These are phyloP conservation scores for Tenrec ecaudatus DNA, from an alignment of 2,113 vertebrate species.

Conservation along the genomic window DNA sequence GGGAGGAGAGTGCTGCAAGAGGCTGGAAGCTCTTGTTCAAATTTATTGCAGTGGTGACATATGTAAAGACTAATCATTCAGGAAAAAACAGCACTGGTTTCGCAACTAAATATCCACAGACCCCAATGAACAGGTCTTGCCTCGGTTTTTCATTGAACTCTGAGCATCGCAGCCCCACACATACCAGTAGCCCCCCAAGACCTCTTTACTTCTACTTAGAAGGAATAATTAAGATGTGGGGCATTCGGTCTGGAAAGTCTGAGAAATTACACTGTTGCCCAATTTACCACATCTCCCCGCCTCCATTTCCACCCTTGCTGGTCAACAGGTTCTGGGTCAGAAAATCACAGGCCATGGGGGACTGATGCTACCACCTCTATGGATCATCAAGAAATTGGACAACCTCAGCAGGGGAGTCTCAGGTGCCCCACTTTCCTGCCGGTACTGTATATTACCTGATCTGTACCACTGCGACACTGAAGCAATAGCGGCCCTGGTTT, in stretches of 20 bases:
- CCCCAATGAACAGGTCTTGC: neutral
- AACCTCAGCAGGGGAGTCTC: neutral
- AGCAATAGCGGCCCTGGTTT: neutral
- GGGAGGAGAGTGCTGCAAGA: neutral
- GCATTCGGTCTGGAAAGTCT: neutral
- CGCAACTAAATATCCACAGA: neutral
- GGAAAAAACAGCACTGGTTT: neutral
- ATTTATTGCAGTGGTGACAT: neutral
- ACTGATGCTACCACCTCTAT: neutral
- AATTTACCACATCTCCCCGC: neutral
- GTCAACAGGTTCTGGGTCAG: neutral
- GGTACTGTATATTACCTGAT: neutral
- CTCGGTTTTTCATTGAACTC: neutral
- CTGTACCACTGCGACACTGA: neutral
- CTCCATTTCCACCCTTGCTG: neutral
- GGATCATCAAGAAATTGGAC: neutral
- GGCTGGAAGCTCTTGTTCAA: neutral
- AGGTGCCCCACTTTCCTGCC: neutral
- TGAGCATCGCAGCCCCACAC: neutral
- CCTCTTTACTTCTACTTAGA: too few relatives aligned
- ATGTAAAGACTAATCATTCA: neutral
- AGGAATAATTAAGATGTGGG: neutral
- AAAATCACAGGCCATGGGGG: neutral
- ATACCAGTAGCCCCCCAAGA: too few relatives aligned
- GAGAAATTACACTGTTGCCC: neutral